Evolutionary conservation across 2,888 invertebrate genomes (phyloP), one percentile per base, ranked within the genome.

Genomic region (Tryphoninae sp.): DNA sequence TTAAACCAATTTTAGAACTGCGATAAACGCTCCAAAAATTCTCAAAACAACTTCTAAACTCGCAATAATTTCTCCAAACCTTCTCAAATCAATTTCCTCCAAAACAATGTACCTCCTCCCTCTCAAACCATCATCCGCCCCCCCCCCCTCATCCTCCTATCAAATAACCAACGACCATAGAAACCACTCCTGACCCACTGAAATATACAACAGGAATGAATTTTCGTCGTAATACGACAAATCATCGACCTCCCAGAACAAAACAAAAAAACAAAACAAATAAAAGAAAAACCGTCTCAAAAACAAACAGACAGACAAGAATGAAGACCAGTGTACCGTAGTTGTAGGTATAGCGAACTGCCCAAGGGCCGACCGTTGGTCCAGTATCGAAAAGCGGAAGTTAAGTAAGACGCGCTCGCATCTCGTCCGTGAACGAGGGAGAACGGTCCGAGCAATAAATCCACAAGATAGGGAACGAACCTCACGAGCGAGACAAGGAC

Each of bases 381-480:
- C 67, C 78, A 45, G 80, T 84, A 86, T 86, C 83, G 85, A 82
- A 83, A 84, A 86, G 72, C 85, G 84, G 86, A 86, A 86, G 84
- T 84, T 83, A 85, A 86, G 85, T 86, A 86, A 87, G 85, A 87
- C 86, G 84, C 73, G 67, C 59, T 62, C 72, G 68, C 64, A 49
- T 62, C 65, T 68, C 19, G n/a, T 58, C 72, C 75, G 78, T 53
- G 33, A 33, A 33, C 23, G 73, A 58, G 58, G 78, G 77, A 84
- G 84, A 86, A 81, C 84, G 80, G 84, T 83, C 74, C 74, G 59
- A 33, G 86, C 83, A 85, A 88, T 87, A 88, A 88, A 87, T 88
- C 86, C 83, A 58, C 64, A 86, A 77, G 86, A 87, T 87, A 86
- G 83, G 79, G 71, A 80, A 83, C 84, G 73, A 81, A 33, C 33